Percentiles rank a stretch among this genome's conserved stretches.
These are phyloP conservation scores for Neoarius graeffei DNA, from an alignment of 2,113 vertebrate genomes.

Conservation along the genomic window DNA sequence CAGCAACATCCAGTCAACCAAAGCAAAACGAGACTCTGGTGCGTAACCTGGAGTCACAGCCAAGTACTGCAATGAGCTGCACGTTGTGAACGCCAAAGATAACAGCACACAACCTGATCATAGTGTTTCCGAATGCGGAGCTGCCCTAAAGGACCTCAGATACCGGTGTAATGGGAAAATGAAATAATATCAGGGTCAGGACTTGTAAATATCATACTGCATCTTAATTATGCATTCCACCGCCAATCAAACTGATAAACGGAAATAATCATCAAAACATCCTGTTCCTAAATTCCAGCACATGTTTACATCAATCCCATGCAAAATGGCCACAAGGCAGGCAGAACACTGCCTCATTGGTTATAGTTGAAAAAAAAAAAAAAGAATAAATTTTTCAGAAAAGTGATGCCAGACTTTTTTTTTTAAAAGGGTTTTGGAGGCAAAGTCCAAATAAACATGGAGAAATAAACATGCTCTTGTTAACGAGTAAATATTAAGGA, in stretches of 20 bases:
- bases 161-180: not conserved
- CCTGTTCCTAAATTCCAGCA: not conserved
- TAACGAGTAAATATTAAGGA: not conserved
- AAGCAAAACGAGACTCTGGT: not conserved
- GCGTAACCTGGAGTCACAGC: not conserved
- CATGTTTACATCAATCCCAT: not conserved
- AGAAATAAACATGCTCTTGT: not conserved
- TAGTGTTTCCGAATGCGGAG: not conserved
- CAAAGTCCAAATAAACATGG: not conserved
- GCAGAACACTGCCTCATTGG: not conserved
- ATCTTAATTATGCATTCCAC: not conserved
- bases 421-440: not conserved
- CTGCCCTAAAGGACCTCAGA: constrained; percentile 17
- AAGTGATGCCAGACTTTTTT: not conserved
- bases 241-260: not conserved
- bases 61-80: not conserved
- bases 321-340: not conserved
- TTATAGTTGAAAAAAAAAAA: not conserved
- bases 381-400: not conserved
- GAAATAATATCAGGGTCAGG: not conserved
- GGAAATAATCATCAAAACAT: not conserved
- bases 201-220: not conserved
- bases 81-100: not conserved
- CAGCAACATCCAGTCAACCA: not conserved
- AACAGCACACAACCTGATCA: not conserved